These are phyloP conservation scores for Rhombomys opimus DNA, from an alignment of 2,113 vertebrate genomes.

Conservation along the genomic window DNA sequence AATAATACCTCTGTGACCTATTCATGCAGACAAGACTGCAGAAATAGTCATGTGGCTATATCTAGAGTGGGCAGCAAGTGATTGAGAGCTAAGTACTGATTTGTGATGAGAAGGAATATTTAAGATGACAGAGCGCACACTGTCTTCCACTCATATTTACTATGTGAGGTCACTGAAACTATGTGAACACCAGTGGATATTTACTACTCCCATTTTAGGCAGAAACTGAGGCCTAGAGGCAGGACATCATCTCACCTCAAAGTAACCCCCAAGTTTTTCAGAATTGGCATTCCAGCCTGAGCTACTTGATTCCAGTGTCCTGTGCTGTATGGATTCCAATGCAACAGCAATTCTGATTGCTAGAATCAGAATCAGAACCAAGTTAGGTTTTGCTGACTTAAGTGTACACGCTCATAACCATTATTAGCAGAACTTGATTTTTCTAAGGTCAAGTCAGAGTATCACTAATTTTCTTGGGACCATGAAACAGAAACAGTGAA, in stretches of 20 bases:
- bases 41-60: constrained; percentile 36
- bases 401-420: neutral
- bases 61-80: neutral
- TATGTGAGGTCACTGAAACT: neutral
- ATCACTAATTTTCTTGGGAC: constrained; percentile 22
- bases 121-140: neutral
- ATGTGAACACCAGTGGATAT: constrained; percentile 1
- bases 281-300: constrained; percentile 12
- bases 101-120: constrained; percentile 33
- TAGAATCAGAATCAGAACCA: constrained; percentile 17
- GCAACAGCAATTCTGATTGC: neutral
- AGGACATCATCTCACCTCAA: neutral
- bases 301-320: constrained; percentile 43
- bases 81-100: constrained; percentile 15
- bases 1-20: constrained; percentile 15
- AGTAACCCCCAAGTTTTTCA: constrained; percentile 39
- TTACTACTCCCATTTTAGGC: constrained; percentile 48
- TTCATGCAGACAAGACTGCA: neutral
- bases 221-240: neutral
- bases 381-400: neutral
- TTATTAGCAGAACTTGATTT: constrained; percentile 28
- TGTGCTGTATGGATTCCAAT: neutral
- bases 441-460: neutral
- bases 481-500: constrained; percentile 7
- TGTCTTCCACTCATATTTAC: neutral